Conservation (phyloP, 2,113 vertebrate species). For the Toxotes jaculatrix region DNA sequence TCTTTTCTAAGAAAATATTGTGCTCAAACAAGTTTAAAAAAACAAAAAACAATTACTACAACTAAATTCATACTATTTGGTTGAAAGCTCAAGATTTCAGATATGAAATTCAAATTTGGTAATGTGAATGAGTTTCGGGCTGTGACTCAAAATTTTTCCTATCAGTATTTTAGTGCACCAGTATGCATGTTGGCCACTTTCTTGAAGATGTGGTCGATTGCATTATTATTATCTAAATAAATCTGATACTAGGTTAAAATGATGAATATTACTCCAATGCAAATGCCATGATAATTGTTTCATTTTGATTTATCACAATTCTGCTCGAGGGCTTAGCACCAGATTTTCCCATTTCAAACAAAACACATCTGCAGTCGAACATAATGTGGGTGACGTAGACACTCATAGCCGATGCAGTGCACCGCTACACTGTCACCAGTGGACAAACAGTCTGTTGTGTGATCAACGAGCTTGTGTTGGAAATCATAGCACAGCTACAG, state of each 20-base stretch:
- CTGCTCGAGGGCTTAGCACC: neutral
- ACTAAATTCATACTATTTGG: neutral
- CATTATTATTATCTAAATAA: slow-evolving; percentile 2
- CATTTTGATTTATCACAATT: neutral
- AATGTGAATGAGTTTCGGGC: neutral
- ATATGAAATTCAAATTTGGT: neutral
- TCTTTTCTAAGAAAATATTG: neutral
- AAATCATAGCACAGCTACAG: slow-evolving; percentile 39
- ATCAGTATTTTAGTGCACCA: neutral
- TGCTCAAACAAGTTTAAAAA: neutral
- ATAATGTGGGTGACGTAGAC: slow-evolving; percentile 13
- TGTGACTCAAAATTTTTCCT: neutral
- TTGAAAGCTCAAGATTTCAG: neutral
- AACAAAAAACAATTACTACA: neutral
- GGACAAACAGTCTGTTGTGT: slow-evolving; percentile 41
- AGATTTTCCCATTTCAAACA: neutral
- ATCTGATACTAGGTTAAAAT: neutral
- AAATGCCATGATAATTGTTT: neutral
- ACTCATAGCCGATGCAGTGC: slow-evolving; percentile 25
- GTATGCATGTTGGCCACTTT: neutral
- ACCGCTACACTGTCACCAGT: slow-evolving; percentile 14
- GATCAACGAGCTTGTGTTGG: slow-evolving; percentile 45
- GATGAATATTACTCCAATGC: neutral
- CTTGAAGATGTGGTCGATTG: neutral
- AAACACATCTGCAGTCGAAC: slow-evolving; percentile 14